These are phyloP conservation scores for Ploceus nigricollis DNA, from an alignment of 2,113 vertebrate genomes.

Conservation along the genomic window DNA sequence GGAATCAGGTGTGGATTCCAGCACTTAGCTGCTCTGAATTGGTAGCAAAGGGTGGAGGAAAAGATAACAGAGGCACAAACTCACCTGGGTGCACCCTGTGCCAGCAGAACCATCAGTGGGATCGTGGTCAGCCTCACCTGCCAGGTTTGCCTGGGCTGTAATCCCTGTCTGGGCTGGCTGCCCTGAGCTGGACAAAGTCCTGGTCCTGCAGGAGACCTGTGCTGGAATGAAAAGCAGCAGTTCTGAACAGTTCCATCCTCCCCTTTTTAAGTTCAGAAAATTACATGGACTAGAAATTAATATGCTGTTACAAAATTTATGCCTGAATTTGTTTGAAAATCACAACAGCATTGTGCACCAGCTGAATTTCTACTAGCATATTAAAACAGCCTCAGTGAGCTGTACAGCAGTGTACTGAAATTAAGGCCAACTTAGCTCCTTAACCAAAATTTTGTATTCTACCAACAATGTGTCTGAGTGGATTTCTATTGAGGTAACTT, in stretches of 20 bases:
- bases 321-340: neutral
- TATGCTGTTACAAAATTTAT: neutral
- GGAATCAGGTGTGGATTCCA: neutral
- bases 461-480: neutral
- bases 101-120: neutral
- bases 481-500: neutral
- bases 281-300: neutral
- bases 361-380: neutral
- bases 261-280: neutral
- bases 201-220: neutral
- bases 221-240: neutral
- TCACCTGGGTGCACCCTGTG: fast-evolving
- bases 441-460: neutral
- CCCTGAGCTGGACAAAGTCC: neutral
- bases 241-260: neutral
- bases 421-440: neutral
- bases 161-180: neutral
- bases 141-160: neutral
- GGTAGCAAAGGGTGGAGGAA: neutral
- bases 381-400: neutral
- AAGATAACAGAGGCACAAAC: neutral
- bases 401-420: neutral
- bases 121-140: fast-evolving
- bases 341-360: neutral
- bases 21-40: neutral